Evolutionary conservation across 2,888 invertebrate genomes (phyloP).

Genomic region (Busseola fusca): DNA sequence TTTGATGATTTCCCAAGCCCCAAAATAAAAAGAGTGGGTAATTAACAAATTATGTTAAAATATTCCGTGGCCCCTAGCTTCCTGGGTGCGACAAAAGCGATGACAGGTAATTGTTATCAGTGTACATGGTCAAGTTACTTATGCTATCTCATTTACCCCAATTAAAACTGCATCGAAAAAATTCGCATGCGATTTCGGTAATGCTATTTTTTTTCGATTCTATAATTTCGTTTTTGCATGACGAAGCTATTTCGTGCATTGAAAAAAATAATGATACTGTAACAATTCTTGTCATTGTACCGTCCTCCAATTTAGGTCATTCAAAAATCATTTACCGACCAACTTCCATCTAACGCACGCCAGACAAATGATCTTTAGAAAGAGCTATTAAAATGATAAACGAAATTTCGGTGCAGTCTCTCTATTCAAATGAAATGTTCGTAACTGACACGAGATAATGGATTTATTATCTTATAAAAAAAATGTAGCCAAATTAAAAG

Average conservation of each 20-base stretch:
- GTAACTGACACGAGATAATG: conserved; percentile 19
- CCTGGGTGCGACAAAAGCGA: neutral
- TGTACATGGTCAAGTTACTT: neutral
- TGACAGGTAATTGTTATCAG: neutral
- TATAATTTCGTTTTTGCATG: conserved; percentile 21
- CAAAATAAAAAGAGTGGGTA: neutral
- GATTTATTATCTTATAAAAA: conserved; percentile 9
- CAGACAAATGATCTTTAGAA: conserved; percentile 45
- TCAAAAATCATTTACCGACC: conserved; percentile 41
- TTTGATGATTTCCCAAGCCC: no score
- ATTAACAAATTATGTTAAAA: conserved; percentile 25
- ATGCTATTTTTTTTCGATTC: conserved; percentile 7
- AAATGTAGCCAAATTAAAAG: neutral
- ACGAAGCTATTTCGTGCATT: neutral
- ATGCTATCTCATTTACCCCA: neutral
- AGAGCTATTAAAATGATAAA: conserved; percentile 41
- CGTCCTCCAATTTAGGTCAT: conserved; percentile 28
- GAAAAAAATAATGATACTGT: conserved; percentile 15
- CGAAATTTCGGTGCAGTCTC: conserved; percentile 18
- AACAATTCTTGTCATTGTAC: conserved; percentile 21
- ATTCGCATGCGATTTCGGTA: conserved; percentile 3
- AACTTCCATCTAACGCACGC: conserved; percentile 5
- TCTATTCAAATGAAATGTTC: conserved; percentile 14
- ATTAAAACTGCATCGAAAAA: conserved; percentile 21
- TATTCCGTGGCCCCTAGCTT: neutral